Percentiles rank a stretch among this genome's conserved stretches.
Evolutionary conservation across 2,113 vertebrate species (phyloP).

Genomic region (Anguilla japonica): DNA sequence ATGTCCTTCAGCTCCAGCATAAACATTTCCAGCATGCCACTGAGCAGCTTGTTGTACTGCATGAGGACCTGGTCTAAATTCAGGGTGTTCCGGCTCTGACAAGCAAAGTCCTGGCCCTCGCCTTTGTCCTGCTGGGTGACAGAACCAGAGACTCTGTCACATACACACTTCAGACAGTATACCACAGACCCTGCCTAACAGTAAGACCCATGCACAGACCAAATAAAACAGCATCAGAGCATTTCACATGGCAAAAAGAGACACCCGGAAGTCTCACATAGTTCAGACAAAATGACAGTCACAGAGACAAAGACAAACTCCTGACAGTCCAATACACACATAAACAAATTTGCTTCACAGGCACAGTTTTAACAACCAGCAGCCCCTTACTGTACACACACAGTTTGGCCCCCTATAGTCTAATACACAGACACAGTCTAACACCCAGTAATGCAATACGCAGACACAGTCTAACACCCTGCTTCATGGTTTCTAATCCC

Average conservation of each 20-base stretch:
- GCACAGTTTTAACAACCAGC: background rate
- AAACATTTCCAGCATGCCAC: conserved; percentile 46
- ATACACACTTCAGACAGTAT: background rate
- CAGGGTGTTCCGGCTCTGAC: conserved; percentile 17
- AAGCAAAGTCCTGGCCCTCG: background rate
- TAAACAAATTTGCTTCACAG: too few relatives aligned
- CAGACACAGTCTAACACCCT: background rate
- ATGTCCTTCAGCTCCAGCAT: conserved; percentile 18
- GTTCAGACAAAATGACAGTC: background rate
- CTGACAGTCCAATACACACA: background rate
- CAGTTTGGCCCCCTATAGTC: background rate
- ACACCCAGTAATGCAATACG: background rate
- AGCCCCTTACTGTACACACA: background rate
- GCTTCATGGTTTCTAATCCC: background rate
- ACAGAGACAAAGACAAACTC: background rate
- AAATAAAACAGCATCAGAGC: background rate
- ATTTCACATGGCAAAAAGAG: too few relatives aligned
- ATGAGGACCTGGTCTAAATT: conserved; percentile 28
- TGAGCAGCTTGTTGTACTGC: conserved; percentile 24
- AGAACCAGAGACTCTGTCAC: background rate
- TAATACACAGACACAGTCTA: background rate
- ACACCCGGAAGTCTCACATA: too few relatives aligned
- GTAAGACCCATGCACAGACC: too few relatives aligned
- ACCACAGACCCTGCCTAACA: too few relatives aligned
- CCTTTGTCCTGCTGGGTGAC: conserved; percentile 26